These are phyloP conservation scores for Osedax fenrisi DNA, from an alignment of 2,888 invertebrate genomes.

Conservation along the genomic window DNA sequence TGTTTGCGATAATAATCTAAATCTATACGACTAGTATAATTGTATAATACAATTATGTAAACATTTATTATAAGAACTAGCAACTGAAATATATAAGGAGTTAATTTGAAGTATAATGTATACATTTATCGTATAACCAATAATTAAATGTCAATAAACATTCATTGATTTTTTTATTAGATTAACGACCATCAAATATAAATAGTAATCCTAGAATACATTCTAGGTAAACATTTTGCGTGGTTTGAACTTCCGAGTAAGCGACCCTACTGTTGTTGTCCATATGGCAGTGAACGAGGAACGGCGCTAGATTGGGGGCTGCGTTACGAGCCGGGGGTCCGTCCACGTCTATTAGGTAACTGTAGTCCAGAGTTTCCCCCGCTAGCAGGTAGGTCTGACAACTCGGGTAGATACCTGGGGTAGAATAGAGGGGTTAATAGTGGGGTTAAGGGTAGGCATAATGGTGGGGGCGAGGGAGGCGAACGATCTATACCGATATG, in stretches of 20 bases:
- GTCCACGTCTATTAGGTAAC: slow-evolving; percentile 40
- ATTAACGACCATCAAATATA: too few relatives aligned
- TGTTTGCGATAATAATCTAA: too few relatives aligned
- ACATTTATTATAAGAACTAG: too few relatives aligned
- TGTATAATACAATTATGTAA: too few relatives aligned
- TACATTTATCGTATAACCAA: too few relatives aligned
- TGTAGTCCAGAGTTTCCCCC: slow-evolving; percentile 35
- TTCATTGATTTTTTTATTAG: too few relatives aligned
- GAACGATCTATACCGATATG: slow-evolving; percentile 8
- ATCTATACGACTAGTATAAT: too few relatives aligned
- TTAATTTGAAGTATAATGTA: too few relatives aligned
- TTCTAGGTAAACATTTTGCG: neutral
- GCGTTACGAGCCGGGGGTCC: slow-evolving; percentile 4
- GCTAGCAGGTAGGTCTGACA: slow-evolving; percentile 38
- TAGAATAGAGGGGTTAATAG: slow-evolving; percentile 41
- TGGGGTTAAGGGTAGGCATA: slow-evolving; percentile 39
- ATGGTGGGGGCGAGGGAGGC: slow-evolving; percentile 28
- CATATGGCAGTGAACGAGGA: slow-evolving; percentile 22
- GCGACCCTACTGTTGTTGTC: neutral
- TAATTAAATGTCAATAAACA: too few relatives aligned
- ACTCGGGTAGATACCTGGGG: slow-evolving; percentile 39
- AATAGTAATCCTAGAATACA: too few relatives aligned
- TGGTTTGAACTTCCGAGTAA: neutral
- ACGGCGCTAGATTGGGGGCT: slow-evolving; percentile 5
- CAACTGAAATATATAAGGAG: too few relatives aligned